phyloP scores from a whole-genome alignment of 2,113 vertebrate species.

The Aegypius monachus region DNA sequence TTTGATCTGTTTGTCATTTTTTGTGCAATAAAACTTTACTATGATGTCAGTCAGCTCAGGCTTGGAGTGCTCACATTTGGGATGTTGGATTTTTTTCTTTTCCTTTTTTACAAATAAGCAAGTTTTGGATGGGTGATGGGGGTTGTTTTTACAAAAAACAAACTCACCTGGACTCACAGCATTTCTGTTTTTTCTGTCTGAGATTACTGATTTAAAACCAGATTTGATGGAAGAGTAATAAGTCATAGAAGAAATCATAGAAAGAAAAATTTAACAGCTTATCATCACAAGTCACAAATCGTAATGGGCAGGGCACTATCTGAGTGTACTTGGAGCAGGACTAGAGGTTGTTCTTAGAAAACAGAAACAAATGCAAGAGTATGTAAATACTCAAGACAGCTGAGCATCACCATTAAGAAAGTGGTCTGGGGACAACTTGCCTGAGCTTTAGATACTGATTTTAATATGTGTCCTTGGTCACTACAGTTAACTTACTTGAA shows the following conservation, averaged over 20 bases:
- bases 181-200: neutral
- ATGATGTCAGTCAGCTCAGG: neutral
- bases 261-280: neutral
- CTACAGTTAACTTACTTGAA: neutral
- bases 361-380: neutral
- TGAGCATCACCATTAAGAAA: neutral
- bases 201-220: neutral
- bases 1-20: neutral
- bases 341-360: neutral
- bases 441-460: neutral
- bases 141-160: neutral
- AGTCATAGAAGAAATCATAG: neutral
- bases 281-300: neutral
- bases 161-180: neutral
- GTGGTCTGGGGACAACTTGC: neutral
- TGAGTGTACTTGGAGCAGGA: neutral
- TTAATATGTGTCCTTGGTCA: neutral
- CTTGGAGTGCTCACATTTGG: neutral
- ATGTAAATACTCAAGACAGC: neutral
- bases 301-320: neutral
- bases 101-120: neutral
- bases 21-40: neutral
- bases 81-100: neutral
- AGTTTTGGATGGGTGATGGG: neutral
- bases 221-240: neutral